Base-by-base conservation (phyloP, 1,140 invertebrate species). In the Drosophila melanica region DNA sequence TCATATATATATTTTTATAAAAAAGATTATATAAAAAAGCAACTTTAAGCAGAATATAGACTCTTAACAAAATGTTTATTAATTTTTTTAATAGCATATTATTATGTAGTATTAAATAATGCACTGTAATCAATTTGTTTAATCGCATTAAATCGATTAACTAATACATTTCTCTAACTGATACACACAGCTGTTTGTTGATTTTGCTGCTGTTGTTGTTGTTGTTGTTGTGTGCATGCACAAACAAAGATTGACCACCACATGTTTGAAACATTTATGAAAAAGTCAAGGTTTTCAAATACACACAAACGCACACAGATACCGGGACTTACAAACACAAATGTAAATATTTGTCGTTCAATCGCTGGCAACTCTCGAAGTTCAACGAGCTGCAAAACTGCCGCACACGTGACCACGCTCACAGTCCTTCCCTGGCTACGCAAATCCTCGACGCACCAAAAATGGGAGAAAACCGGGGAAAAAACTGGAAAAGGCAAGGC, bases 191-290 rank as follows among this genome's bases (percentile, higher is more conserved):
- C 18, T 18, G 18, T 18, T 47, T 20, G 18, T 47, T 23, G 41
- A 1, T 44, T 27, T 27, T 27, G 18, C 18, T 18, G n/a, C n/a
- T n/a, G n/a, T 23, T 2, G 12, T 44, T 44, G 39, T 16, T 51
- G 18, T 51, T 58, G 37, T 53, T 53, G 48, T 35, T n/a, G 23
- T 50, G 39, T 37, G 57, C 37, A 48, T 9, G 12, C 35, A 39
- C 37, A 71, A 71, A 71, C 55, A 65, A 48, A 71, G 54, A 71
- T 75, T 71, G 67, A 75, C 67, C 73, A 64, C 37, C 59, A 64
- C 70, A 75, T 60, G 53, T 54, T 75, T 70, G 30, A 70, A 75
- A 58, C 67, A 75, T 59, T 75, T 71, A 54, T 75, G 73, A 75
- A 71, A 71, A 48, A 18, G 23, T 37, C 16, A 6, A n/a, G 39